phyloP scores from a whole-genome alignment of 2,113 vertebrate species.

The Datnioides undecimradiatus region DNA sequence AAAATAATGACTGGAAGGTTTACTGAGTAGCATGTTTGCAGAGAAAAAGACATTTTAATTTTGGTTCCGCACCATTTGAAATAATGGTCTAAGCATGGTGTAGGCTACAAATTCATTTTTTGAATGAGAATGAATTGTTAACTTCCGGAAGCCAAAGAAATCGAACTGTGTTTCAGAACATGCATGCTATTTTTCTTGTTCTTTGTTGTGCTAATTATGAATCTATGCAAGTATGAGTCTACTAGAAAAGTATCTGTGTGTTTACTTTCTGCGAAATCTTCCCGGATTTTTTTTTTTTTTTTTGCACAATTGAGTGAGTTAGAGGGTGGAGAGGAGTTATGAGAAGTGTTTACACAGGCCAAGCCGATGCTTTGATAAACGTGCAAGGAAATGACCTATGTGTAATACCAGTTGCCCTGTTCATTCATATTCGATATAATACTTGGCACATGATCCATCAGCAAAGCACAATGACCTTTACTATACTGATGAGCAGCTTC shows the following conservation, averaged over 20 bases:
- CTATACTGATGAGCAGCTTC: constrained; percentile 42
- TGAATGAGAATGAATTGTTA: constrained; percentile 32
- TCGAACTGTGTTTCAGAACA: constrained; percentile 7
- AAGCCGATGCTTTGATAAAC: constrained; percentile 46
- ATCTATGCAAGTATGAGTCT: neutral
- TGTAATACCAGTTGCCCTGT: constrained; percentile 43
- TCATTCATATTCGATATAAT: constrained; percentile 48
- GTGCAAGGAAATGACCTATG: constrained; percentile 49
- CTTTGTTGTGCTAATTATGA: constrained; percentile 18
- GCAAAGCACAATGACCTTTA: constrained; percentile 65
- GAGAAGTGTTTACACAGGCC: constrained; percentile 30
- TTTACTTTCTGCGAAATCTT: neutral
- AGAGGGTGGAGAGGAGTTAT: constrained; percentile 13
- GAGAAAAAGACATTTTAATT: neutral
- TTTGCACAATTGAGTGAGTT: neutral
- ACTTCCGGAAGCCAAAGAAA: constrained; percentile 23
- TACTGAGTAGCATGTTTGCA: constrained; percentile 8
- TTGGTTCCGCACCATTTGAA: constrained; percentile 39
- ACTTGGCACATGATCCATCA: constrained; percentile 58
- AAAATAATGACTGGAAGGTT: constrained; percentile 22
- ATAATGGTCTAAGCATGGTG: constrained; percentile 11
- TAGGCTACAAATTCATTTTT: neutral
- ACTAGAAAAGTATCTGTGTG: neutral
- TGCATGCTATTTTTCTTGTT: constrained; percentile 6
- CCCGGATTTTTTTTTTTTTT: constrained; percentile 3